Percentiles rank a stretch among this genome's conserved stretches.
These are phyloP conservation scores for Oscheius myriophilus DNA, from an alignment of 2,888 invertebrate genomes.

Conservation along the genomic window DNA sequence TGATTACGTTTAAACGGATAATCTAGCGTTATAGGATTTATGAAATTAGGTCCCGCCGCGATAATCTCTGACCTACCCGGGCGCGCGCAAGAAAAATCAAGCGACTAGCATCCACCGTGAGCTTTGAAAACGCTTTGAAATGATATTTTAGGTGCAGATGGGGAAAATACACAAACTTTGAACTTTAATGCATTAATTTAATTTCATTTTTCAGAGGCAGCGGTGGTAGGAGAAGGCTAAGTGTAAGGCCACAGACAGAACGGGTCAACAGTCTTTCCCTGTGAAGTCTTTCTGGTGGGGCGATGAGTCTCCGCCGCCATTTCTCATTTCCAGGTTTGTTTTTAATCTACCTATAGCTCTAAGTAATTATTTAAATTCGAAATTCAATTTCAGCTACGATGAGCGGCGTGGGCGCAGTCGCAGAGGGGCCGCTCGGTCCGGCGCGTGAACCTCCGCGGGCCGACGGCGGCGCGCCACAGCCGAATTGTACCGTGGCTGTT, in stretches of 20 bases:
- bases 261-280: conserved; percentile 26
- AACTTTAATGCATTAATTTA: too few relatives aligned
- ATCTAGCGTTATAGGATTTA: too few relatives aligned
- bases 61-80: too few relatives aligned
- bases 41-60: too few relatives aligned
- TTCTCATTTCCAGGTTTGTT: conserved; percentile 4
- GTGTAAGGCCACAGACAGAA: conserved; percentile 12
- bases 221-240: conserved; percentile 28
- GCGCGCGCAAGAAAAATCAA: too few relatives aligned
- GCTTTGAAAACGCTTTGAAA: too few relatives aligned
- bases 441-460: conserved; percentile 17
- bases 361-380: not conserved
- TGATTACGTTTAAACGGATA: too few relatives aligned
- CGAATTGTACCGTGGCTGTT: conserved; percentile 31
- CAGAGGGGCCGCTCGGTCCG: conserved; percentile 11
- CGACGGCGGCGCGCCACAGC: conserved; percentile 33
- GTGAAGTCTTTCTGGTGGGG: conserved; percentile 24
- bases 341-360: too few relatives aligned
- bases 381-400: conserved; percentile 2
- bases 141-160: too few relatives aligned
- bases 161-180: too few relatives aligned
- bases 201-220: conserved; percentile 5
- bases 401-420: conserved; percentile 12
- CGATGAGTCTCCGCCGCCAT: conserved; percentile 19
- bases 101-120: too few relatives aligned